phyloP scores from a whole-genome alignment of 2,888 invertebrate genomes.

The Caenorhabditis sp. region DNA sequence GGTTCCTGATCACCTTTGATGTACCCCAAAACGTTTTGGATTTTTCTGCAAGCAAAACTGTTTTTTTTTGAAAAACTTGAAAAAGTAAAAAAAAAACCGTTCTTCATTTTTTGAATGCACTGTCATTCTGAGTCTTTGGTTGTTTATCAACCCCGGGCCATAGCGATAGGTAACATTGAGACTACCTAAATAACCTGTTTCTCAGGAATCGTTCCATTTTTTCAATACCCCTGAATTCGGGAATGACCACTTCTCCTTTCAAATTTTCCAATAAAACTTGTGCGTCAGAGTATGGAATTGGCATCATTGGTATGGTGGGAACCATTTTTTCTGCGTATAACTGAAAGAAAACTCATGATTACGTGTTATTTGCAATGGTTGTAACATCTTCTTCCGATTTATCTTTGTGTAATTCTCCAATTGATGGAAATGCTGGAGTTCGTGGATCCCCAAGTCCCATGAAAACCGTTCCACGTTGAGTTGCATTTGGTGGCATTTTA shows the following conservation, averaged over 20 bases:
- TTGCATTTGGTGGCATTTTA: conserved; percentile 85
- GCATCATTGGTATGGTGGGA: conserved; percentile 84
- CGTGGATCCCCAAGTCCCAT: conserved; percentile 84
- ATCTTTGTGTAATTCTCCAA: conserved; percentile 80
- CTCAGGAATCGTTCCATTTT: too few species aligned
- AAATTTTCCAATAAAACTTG: conserved; percentile 70
- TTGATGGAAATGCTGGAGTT: conserved; percentile 85
- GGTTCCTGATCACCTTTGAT: conserved; percentile 82
- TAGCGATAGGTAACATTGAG: conserved; percentile 82
- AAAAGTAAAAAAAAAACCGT: conserved; percentile 50
- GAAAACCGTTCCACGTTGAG: conserved; percentile 84
- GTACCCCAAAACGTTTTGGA: conserved; percentile 83
- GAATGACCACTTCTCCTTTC: conserved; percentile 81
- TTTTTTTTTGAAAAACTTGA: not conserved
- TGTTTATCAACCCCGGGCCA: conserved; percentile 83
- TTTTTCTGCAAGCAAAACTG: conserved; percentile 62
- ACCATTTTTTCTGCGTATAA: conserved; percentile 52
- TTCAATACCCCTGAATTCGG: conserved; percentile 80
- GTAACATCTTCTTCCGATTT: conserved; percentile 67
- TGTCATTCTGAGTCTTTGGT: conserved; percentile 68
- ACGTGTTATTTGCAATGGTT: too few species aligned
- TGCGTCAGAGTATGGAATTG: conserved; percentile 84
- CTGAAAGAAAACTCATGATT: conserved; percentile 27
- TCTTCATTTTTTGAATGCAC: conserved; percentile 72
- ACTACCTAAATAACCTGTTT: conserved; percentile 20